Percentiles rank a stretch among this genome's conserved stretches.
These are phyloP conservation scores for Sarcophaga subvicina DNA, from an alignment of 2,888 invertebrate species.

Conservation along the genomic window DNA sequence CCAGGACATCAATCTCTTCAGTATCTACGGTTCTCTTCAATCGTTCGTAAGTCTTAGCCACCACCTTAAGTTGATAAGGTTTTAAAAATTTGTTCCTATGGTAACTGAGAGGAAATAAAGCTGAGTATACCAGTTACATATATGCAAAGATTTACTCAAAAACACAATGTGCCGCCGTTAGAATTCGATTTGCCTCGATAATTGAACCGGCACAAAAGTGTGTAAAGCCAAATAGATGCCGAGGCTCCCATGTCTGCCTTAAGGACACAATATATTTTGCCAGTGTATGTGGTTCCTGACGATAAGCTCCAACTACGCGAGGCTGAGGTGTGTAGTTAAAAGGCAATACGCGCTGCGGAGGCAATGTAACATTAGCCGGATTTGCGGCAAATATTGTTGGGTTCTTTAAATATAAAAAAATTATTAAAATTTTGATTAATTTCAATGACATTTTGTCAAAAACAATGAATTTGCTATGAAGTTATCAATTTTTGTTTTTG, in stretches of 20 bases:
- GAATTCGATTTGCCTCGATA: slow-evolving; percentile 60
- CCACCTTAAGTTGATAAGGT: slow-evolving; percentile 30
- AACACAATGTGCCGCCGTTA: slow-evolving; percentile 75
- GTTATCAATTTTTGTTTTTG: too few species aligned
- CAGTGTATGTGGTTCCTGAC: background rate
- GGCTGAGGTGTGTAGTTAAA: background rate
- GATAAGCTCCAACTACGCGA: slow-evolving; percentile 38
- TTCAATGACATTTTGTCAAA: too few species aligned
- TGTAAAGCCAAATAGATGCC: slow-evolving; percentile 71
- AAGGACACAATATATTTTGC: slow-evolving; percentile 58
- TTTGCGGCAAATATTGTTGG: too few species aligned
- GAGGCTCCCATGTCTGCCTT: background rate
- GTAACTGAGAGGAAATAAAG: background rate
- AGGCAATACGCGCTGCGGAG: too few species aligned
- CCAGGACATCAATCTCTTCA: slow-evolving; percentile 8
- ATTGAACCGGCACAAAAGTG: slow-evolving; percentile 74
- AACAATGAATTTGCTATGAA: too few species aligned
- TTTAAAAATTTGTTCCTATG: background rate
- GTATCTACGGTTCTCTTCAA: background rate
- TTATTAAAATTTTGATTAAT: too few species aligned
- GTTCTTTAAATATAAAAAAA: too few species aligned
- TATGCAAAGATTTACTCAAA: slow-evolving; percentile 46
- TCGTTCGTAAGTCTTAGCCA: slow-evolving; percentile 55
- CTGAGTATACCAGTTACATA: background rate
- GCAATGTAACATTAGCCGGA: too few species aligned